Conservation (phyloP, 2,113 vertebrate genomes). For the Lycocorax pyrrhopterus region DNA sequence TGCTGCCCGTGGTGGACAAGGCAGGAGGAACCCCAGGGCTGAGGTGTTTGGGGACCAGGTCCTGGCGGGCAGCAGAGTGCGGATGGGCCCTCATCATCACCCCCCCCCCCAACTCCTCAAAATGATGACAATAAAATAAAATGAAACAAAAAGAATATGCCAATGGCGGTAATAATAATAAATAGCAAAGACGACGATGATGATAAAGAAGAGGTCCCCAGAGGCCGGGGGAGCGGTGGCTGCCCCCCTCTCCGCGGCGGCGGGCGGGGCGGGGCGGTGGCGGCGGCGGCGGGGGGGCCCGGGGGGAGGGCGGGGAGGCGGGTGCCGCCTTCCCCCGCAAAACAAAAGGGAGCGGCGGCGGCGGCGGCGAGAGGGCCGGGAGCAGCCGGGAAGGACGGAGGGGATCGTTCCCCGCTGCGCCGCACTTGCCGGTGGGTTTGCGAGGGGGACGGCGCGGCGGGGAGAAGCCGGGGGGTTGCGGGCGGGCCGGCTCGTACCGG, state of each 20-base stretch:
- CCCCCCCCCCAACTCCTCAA: rapidly evolving
- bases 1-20: background rate
- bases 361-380: too few species aligned
- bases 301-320: too few species aligned
- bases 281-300: background rate
- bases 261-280: background rate
- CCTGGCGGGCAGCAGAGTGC: background rate
- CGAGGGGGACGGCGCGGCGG: too few species aligned
- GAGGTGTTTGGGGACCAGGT: background rate
- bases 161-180: background rate
- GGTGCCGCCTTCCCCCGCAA: too few species aligned
- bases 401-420: too few species aligned
- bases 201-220: background rate
- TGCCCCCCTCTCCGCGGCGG: background rate
- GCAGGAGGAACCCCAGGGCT: background rate
- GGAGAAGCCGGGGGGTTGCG: too few species aligned
- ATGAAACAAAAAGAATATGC: background rate
- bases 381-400: too few species aligned
- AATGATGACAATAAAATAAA: background rate
- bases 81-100: rapidly evolving
- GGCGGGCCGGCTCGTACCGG: too few species aligned
- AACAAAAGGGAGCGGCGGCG: too few species aligned
- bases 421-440: too few species aligned
- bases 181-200: too few species aligned
- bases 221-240: background rate